phyloP scores from a whole-genome alignment of 2,888 invertebrate genomes.

The Oasisia sp. region DNA sequence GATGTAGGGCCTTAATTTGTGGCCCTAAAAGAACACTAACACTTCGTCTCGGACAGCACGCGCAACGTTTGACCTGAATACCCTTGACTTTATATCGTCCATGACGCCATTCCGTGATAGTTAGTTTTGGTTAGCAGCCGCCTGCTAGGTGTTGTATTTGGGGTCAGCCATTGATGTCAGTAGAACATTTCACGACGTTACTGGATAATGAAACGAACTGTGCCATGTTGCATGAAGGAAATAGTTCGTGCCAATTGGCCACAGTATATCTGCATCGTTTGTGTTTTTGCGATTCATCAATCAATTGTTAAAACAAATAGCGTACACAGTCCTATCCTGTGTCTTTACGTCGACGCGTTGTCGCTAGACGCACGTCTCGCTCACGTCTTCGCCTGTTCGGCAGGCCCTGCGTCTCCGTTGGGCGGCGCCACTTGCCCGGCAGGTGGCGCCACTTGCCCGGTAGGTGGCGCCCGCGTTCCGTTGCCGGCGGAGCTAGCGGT shows the following conservation, averaged over 20 bases:
- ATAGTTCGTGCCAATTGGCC: not conserved
- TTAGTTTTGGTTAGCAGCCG: too few species aligned
- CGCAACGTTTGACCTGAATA: not conserved
- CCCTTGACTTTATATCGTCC: not conserved
- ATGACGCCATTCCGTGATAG: not conserved
- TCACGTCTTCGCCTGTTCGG: too few species aligned
- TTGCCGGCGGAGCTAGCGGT: not conserved
- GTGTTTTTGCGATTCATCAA: not conserved
- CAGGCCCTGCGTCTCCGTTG: not conserved
- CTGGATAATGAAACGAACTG: not conserved
- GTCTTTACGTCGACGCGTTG: not conserved
- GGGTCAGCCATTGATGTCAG: not conserved
- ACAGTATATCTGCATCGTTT: not conserved
- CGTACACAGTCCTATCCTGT: not conserved
- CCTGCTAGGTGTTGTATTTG: not conserved
- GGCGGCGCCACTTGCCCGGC: not conserved
- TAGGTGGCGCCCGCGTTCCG: not conserved
- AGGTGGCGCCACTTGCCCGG: not conserved
- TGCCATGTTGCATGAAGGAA: not conserved
- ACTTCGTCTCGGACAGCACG: not conserved
- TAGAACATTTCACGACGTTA: not conserved
- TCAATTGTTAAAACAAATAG: not conserved
- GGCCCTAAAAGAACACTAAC: not conserved
- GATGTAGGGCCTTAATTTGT: not conserved
- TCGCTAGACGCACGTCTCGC: not conserved